Evolutionary conservation across 2,113 vertebrate genomes (phyloP).

Genomic region (Pygoscelis adeliae): DNA sequence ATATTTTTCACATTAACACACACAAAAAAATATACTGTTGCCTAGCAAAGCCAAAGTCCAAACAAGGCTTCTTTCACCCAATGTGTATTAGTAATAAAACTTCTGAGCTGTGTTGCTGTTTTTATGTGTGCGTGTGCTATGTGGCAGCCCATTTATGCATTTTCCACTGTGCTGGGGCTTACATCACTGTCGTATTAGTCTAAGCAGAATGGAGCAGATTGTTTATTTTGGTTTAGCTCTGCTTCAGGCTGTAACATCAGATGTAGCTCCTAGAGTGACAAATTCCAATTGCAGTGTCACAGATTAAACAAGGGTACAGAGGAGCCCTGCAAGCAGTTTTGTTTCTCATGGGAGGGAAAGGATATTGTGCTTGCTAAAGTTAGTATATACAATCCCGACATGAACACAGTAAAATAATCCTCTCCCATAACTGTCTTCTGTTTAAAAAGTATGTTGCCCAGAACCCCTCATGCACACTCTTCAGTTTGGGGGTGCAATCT

Average conservation of each 20-base stretch:
- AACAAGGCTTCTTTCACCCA: not conserved
- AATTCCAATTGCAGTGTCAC: slow-evolving; percentile 73
- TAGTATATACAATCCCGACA: not conserved
- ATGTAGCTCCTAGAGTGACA: slow-evolving; percentile 78
- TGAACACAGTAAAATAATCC: not conserved
- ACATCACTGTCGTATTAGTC: slow-evolving; percentile 80
- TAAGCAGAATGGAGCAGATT: slow-evolving; percentile 79
- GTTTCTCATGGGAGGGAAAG: not conserved
- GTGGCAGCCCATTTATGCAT: not conserved
- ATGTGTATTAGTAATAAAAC: not conserved
- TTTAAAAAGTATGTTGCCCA: not conserved
- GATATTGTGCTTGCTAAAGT: not conserved
- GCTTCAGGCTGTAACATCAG: slow-evolving; percentile 79
- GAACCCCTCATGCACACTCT: not conserved
- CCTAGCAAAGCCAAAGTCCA: not conserved
- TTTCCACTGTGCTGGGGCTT: slow-evolving; percentile 21
- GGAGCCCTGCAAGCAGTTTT: slow-evolving; percentile 34
- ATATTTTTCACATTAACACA: not conserved
- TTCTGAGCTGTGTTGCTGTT: not conserved
- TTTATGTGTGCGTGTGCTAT: not conserved
- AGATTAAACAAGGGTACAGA: slow-evolving; percentile 70
- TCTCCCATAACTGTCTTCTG: not conserved
- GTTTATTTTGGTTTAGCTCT: slow-evolving; percentile 79
- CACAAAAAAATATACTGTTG: not conserved
- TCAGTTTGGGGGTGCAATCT: not conserved